These are phyloP conservation scores for Montipora cactus DNA, from an alignment of 64 coral and sea anemone species.

Conservation along the genomic window DNA sequence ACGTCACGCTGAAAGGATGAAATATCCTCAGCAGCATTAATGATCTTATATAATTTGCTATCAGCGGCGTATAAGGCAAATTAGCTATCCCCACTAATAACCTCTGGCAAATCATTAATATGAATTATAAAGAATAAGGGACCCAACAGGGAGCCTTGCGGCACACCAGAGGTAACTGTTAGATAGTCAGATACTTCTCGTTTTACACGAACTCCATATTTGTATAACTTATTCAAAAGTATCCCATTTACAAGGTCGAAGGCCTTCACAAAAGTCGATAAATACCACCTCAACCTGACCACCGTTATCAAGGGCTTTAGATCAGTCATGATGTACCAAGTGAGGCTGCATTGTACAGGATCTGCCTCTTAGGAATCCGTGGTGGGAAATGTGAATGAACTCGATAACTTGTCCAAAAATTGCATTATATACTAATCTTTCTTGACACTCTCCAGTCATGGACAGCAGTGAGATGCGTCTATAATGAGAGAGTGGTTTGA, in stretches of 20 bases:
- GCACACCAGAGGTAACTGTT: constrained; percentile 13
- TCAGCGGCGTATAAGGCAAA: constrained; percentile 9
- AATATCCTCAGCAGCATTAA: too few species aligned
- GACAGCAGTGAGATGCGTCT: too few species aligned
- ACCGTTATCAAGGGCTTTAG: too few species aligned
- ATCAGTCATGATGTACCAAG: constrained; percentile 42
- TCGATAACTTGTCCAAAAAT: background rate
- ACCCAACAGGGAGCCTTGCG: constrained; percentile 2
- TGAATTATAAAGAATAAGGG: background rate
- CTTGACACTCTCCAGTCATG: too few species aligned
- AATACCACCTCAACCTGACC: constrained; percentile 39
- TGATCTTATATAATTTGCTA: background rate
- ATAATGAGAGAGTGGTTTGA: too few species aligned
- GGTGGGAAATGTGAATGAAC: constrained; percentile 33
- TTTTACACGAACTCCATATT: constrained; percentile 44
- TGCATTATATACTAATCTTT: too few species aligned
- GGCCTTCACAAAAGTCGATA: constrained; percentile 30
- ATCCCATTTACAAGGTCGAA: constrained; percentile 14
- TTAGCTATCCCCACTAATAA: constrained; percentile 1
- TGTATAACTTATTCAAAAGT: constrained; percentile 16
- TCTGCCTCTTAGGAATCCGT: constrained; percentile 33
- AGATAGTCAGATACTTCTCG: constrained; percentile 37
- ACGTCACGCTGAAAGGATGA: background rate
- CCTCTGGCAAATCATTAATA: constrained; percentile 22
- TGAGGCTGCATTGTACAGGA: constrained; percentile 39